Evolutionary conservation across 2,113 vertebrate species (phyloP), one percentile per base, ranked within the genome.

Genomic region (Mesitornis unicolor): DNA sequence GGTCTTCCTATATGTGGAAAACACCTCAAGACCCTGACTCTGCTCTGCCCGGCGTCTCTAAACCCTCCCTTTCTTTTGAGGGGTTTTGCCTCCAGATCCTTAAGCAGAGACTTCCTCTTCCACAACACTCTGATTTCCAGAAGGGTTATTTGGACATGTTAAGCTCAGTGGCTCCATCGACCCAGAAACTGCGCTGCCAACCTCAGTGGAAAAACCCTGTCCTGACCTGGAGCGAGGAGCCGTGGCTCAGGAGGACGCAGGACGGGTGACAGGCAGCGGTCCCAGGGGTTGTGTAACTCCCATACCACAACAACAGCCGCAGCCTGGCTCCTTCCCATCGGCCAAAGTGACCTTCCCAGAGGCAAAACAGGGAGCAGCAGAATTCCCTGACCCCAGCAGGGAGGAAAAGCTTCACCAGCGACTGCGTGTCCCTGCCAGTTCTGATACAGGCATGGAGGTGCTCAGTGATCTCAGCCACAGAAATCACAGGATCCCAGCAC

Each of bases 311-410:
- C 13, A n/a, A n/a, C 50, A 87, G 89, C 87, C 6, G 76, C 86
- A 80, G 25, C 87, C 43, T 94, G 95, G 91, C 91, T 93, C 14
- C 87, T 40, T 65, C 93, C 84, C 93, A 94, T 50, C 25, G 88
- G 87, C 76, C 84, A 84, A 13, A 84, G 35, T 3, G 87, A 94
- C 93, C 81, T 97, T 89, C 95, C 74, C 64, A 5, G 69, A 73
- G 53, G 7, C 51, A 81, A 40, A 54, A 35, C 9, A 18, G 17
- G 64, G 54, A 92, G 16, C 14, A 14, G 57, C 70, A 89, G 51
- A 78, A 67, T 61, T 70, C 42, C 69, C 84, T 36, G 75, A 93
- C 29, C 65, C 33, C 1, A 1, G 26, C 7, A 42, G 0, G 2
- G 26, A 50, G 65, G 60, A 26, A 59, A 85, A 67, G 33, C 36